phyloP scores from a whole-genome alignment of 2,113 vertebrate species.

The Petaurus breviceps region DNA sequence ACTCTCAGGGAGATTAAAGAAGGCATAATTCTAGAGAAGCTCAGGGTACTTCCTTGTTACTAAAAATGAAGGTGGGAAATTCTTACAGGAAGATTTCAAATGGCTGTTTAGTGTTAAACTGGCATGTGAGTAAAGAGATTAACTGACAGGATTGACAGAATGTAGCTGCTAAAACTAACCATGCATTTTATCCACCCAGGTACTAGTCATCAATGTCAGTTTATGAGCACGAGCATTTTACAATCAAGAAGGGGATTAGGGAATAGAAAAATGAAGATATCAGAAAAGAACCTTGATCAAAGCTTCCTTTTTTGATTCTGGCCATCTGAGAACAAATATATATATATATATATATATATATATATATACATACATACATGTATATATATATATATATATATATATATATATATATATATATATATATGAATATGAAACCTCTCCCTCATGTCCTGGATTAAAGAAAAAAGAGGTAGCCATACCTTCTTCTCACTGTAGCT shows the following conservation, averaged over 20 bases:
- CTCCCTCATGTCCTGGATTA: not conserved
- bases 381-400: too few species aligned
- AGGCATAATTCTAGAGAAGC: constrained; percentile 58
- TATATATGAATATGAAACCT: too few species aligned
- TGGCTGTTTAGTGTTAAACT: constrained; percentile 4
- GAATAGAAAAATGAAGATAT: constrained; percentile 37
- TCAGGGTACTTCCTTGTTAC: constrained; percentile 47
- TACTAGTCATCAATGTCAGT: constrained; percentile 27
- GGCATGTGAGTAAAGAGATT: constrained; percentile 44
- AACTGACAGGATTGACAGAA: not conserved
- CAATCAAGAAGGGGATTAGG: constrained; percentile 14
- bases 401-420: too few species aligned
- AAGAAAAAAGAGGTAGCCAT: constrained; percentile 1
- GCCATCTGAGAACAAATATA: not conserved
- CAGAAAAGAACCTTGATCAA: constrained; percentile 14
- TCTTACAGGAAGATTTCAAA: constrained; percentile 50
- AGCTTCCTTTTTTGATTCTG: constrained; percentile 13
- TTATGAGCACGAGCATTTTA: constrained; percentile 16
- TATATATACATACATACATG: too few species aligned
- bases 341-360: too few species aligned
- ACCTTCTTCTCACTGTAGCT: not conserved
- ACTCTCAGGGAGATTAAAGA: constrained; percentile 73
- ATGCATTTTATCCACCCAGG: constrained; percentile 11
- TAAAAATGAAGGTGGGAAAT: constrained; percentile 1
- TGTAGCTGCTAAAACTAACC: constrained; percentile 41